A percentile compares a stretch with the other conserved stretches of the same genome.
phyloP scores from a whole-genome alignment of 53 echinoderm and acorn worm species.

The Temnopleurus reevesii region DNA sequence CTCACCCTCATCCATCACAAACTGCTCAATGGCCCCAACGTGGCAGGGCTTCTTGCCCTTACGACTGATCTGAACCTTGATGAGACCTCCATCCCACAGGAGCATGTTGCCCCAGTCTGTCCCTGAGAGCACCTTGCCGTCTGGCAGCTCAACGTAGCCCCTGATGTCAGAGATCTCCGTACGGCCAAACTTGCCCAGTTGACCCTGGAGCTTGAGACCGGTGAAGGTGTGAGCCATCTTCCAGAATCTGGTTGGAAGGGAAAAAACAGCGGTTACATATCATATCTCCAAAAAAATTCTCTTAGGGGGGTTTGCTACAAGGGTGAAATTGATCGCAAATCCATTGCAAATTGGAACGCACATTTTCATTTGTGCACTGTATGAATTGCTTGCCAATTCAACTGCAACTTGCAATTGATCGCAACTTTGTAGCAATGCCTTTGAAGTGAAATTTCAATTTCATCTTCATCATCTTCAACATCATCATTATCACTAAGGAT shows the following conservation, averaged over 20 bases:
- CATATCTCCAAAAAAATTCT: too few species aligned
- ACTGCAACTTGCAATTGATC: too few species aligned
- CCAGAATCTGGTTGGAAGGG: slow-evolving; percentile 85
- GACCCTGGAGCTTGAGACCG: slow-evolving; percentile 93
- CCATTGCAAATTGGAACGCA: too few species aligned
- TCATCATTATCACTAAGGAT: too few species aligned
- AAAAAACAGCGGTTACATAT: too few species aligned
- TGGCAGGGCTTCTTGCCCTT: slow-evolving; percentile 95
- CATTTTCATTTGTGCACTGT: too few species aligned
- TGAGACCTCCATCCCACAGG: slow-evolving; percentile 97
- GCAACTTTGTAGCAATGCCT: too few species aligned
- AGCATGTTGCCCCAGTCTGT: slow-evolving; percentile 99
- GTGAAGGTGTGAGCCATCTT: slow-evolving; percentile 99
- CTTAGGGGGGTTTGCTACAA: too few species aligned
- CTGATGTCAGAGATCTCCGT: slow-evolving; percentile 98
- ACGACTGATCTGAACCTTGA: slow-evolving; percentile 86
- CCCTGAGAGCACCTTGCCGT: slow-evolving; percentile 95
- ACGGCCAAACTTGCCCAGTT: slow-evolving; percentile 97
- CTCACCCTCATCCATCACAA: slow-evolving; percentile 97
- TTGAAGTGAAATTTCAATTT: too few species aligned
- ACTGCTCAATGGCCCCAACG: slow-evolving; percentile 89
- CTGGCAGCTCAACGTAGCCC: slow-evolving; percentile 94
- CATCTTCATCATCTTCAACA: too few species aligned
- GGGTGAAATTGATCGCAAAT: too few species aligned
- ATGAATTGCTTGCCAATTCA: too few species aligned